Conservation (phyloP, 2,113 vertebrate species). For the Conger conger region DNA sequence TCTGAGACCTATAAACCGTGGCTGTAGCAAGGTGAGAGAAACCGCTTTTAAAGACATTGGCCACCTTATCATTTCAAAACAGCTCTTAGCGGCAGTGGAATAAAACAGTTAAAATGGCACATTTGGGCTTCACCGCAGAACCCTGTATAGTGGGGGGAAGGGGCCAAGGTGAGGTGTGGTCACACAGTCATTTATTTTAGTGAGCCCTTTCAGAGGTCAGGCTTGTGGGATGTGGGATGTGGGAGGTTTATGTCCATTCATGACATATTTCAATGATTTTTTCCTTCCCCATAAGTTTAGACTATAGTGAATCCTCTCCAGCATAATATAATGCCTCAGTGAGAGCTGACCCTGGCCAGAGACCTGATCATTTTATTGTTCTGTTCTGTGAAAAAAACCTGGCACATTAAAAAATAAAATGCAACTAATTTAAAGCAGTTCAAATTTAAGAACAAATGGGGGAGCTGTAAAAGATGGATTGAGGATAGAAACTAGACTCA, state of each 20-base stretch:
- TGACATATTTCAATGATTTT: constrained; percentile 2
- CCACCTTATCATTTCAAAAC: constrained; percentile 9
- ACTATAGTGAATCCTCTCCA: neutral
- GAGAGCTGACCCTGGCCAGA: constrained; percentile 9
- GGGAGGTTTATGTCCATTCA: neutral
- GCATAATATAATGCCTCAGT: constrained; percentile 8
- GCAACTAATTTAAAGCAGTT: neutral
- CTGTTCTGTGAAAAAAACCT: neutral
- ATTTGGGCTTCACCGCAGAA: neutral
- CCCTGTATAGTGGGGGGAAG: constrained; percentile 1
- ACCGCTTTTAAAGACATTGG: constrained; percentile 8
- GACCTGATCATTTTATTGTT: constrained; percentile 14
- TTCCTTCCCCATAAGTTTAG: constrained; percentile 9
- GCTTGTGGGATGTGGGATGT: constrained; percentile 8
- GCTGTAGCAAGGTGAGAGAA: constrained; percentile 15
- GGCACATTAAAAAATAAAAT: neutral
- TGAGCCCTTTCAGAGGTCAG: constrained; percentile 25
- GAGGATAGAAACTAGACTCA: neutral
- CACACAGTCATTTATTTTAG: constrained; percentile 29
- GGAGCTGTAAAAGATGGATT: neutral
- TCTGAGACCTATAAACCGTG: constrained; percentile 42
- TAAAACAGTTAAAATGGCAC: constrained; percentile 17
- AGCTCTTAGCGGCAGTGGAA: neutral
- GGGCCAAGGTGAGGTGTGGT: constrained; percentile 16
- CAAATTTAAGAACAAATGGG: neutral